Base-by-base conservation (phyloP, 2,888 invertebrate genomes). In the Druceiella hillmani region DNA sequence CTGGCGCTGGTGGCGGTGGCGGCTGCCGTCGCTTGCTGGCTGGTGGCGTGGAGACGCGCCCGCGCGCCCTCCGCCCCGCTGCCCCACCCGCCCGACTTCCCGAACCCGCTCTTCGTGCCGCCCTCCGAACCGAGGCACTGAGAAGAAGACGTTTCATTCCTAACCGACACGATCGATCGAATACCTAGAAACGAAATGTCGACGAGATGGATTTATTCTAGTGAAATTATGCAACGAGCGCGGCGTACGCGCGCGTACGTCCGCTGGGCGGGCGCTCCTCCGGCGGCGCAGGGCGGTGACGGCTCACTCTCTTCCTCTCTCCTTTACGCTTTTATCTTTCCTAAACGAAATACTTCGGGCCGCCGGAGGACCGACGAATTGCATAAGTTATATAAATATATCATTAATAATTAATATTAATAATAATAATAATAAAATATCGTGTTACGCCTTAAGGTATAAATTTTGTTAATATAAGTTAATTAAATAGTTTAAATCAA, bases 81-180 rank as follows among this genome's bases (percentile, higher is more conserved):
- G 54, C 92, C 93, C 49, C 93, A 93, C 74, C 93, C 93, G 50
- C 88, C 92, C 47, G 92, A 93, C 70, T 92, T 93, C 72, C 93
- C 93, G 41, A 93, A 93, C 66, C 92, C 93, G 52, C 75, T 93
- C 58, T 92, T 92, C 71, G 81, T 86, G n/a, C n/a, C n/a, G n/a
- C n/a, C n/a, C n/a, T 47, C 85, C 84, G 49, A n/a, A n/a, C n/a
- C n/a, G n/a, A n/a, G n/a, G n/a, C n/a, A n/a, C n/a, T n/a, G n/a
- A n/a, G n/a, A n/a, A n/a, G n/a, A n/a, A n/a, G n/a, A n/a, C n/a
- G n/a, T n/a, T n/a, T n/a, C n/a, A n/a, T n/a, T n/a, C n/a, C n/a
- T n/a, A n/a, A 58, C 81, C 85, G 45, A 86, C 87, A 65, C 87
- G 87, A 50, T 83, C 84, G 54, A 87, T 87, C 44, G 87, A 87